A percentile compares a stretch with the other conserved stretches of the same genome.
These are phyloP conservation scores for Hyles euphorbiae DNA, from an alignment of 1,140 invertebrate species.

Conservation along the genomic window DNA sequence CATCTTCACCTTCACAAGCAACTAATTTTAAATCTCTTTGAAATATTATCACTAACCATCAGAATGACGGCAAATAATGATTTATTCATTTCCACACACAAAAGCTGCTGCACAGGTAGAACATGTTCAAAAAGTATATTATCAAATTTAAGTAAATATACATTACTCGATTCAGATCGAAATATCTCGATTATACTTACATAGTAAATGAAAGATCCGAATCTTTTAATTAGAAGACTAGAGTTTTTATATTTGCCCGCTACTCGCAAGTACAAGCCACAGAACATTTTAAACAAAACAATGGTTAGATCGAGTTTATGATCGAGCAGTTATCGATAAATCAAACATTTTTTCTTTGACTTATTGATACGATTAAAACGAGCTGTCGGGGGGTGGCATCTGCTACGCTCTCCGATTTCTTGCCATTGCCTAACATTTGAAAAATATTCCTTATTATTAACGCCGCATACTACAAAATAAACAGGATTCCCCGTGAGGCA, in stretches of 20 bases:
- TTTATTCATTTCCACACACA: no score
- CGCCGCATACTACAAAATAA: constrained; percentile 9
- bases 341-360: constrained; percentile 29
- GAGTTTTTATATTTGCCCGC: no score
- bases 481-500: background rate
- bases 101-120: no score
- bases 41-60: no score
- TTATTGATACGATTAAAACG: constrained; percentile 43
- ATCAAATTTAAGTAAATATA: no score
- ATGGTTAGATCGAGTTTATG: constrained; percentile 18
- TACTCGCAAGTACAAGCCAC: background rate
- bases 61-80: no score
- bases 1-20: constrained; percentile 21
- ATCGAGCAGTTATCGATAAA: constrained; percentile 38
- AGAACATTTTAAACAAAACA: constrained; percentile 2
- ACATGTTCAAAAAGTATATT: no score
- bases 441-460: constrained; percentile 29
- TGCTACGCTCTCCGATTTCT: constrained; percentile 37
- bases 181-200: no score
- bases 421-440: constrained; percentile 22
- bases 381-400: constrained; percentile 50
- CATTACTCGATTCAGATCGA: no score
- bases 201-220: no score
- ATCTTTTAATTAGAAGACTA: no score
- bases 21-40: constrained; percentile 14